Conservation (phyloP, 2,888 invertebrate species). For the Stenodema calcarata region DNA sequence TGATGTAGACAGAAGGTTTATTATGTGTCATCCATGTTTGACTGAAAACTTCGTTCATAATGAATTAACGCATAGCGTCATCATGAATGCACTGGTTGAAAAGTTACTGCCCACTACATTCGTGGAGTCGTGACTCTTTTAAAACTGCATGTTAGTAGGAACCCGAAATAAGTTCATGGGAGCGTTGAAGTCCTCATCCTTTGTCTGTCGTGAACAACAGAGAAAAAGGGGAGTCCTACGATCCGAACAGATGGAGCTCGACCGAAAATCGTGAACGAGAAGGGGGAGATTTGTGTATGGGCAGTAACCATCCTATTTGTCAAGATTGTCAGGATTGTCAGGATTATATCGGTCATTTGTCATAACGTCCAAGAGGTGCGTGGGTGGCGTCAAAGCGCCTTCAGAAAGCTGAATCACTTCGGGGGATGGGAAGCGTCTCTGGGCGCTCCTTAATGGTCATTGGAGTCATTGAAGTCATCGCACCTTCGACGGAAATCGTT, state of each 20-base stretch:
- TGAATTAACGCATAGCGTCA: too few species aligned
- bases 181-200: background rate
- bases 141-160: background rate
- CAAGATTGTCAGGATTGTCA: conserved; percentile 12
- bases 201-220: background rate
- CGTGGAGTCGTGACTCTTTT: background rate
- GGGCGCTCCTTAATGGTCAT: background rate
- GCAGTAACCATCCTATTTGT: conserved; percentile 32
- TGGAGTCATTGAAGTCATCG: conserved; percentile 23
- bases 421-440: background rate
- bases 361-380: conserved; percentile 6
- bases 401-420: conserved; percentile 37
- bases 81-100: too few species aligned
- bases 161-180: background rate
- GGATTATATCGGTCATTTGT: conserved; percentile 45
- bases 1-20: too few species aligned
- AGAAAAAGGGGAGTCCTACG: background rate
- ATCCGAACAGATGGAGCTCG: background rate
- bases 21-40: too few species aligned
- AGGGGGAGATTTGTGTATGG: background rate
- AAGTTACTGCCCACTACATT: background rate
- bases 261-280: background rate
- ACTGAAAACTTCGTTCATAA: too few species aligned
- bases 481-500: background rate
- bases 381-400: conserved; percentile 28